Base-by-base conservation (phyloP, 1,140 invertebrate genomes). In the Drosophila sp. region DNA sequence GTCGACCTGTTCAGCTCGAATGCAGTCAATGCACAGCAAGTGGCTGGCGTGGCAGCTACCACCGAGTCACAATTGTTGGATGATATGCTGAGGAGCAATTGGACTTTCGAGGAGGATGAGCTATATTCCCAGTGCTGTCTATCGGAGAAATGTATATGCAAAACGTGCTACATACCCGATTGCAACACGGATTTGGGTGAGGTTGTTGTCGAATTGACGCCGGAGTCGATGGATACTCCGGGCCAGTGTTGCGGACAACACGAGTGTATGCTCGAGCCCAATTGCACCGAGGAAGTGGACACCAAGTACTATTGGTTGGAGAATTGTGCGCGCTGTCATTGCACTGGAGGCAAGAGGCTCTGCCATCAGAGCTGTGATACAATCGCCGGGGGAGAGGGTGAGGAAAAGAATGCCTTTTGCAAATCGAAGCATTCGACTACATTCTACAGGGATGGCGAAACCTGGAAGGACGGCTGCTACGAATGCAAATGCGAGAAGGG, bases 291-390 rank as follows among this genome's bases (percentile, higher is more conserved):
- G 25, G 76, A 61, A 7, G 25, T 61, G n/a, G 71, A 91, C 55
- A 91, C 87, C 2, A 72, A 81, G 1, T 83, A 64, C 54, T 72
- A 72, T 33, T 91, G 90, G 90, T 60, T 90, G 17, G 77, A 76
- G 33, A 66, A 82, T 8, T 91, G 90, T 62, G 74, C 81, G 62
- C 84, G 84, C 0, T 91, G 90, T 30, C 62, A 66, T 11, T 91
- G 90, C 71, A 74, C 38, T 4, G 75, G 71, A 10, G 90, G 90
- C 0, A 33, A 70, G 11, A 68, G 63, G 3, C 78, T 91, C 8
- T 91, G 90, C 72, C 76, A 87, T 54, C 79, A 90, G 47, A 72
- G 29, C 32, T 91, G 90, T 57, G 90, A 91, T 44, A 87, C 90
- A 54, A 62, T 62, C 27, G 54, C 27, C n/a, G 60, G 33, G 6